Percentiles rank a stretch among this genome's conserved stretches.
Evolutionary conservation across 2,113 vertebrate genomes (phyloP).

Genomic region (Callocephalon fimbriatum): DNA sequence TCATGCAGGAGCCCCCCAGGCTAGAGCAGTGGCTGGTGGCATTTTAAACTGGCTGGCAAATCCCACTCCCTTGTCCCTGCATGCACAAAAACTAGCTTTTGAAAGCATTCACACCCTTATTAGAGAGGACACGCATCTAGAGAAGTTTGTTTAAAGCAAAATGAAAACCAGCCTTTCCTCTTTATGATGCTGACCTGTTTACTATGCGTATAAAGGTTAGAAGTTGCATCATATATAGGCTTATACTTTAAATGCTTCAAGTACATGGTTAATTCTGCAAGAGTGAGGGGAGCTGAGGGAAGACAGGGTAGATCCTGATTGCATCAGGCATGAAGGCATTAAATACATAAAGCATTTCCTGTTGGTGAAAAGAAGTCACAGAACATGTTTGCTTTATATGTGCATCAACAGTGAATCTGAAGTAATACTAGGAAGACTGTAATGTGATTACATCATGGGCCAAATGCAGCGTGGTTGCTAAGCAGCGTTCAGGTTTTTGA

Average conservation of each 20-base stretch:
- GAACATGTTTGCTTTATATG: neutral
- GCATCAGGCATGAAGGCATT: too few species aligned
- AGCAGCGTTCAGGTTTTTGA: accelerated
- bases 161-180: neutral
- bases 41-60: accelerated
- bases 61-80: accelerated
- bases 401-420: neutral
- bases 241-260: neutral
- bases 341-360: neutral
- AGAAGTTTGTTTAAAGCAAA: neutral
- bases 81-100: neutral
- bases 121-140: accelerated
- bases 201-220: accelerated
- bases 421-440: neutral
- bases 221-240: neutral
- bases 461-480: neutral
- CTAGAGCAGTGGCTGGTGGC: neutral
- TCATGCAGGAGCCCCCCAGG: accelerated
- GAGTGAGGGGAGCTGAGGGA: neutral
- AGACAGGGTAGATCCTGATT: too few species aligned
- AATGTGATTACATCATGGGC: accelerated
- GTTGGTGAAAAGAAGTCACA: neutral
- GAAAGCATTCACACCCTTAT: neutral
- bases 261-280: accelerated
- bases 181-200: accelerated